These are phyloP conservation scores for Polydrusus tereticollis DNA, from an alignment of 2,888 invertebrate species.

Conservation along the genomic window DNA sequence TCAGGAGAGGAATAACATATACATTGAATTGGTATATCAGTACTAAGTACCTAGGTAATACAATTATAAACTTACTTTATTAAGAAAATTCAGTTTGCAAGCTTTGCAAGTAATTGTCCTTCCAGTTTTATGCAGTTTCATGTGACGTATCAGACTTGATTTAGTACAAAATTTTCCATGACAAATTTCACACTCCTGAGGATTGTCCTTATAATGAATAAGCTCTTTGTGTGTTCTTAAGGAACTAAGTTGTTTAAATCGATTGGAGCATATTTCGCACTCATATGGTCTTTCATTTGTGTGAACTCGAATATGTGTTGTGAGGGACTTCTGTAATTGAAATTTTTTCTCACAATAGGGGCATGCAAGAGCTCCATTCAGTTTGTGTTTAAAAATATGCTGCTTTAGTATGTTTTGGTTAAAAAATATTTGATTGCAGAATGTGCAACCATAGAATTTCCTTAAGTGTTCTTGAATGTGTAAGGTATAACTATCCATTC, in stretches of 20 bases:
- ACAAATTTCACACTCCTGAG: conserved; percentile 4
- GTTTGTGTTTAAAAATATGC: not conserved
- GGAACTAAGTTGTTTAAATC: conserved; percentile 2
- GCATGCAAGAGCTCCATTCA: not conserved
- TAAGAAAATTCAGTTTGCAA: not conserved
- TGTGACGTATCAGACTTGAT: not conserved
- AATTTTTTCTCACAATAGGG: not conserved
- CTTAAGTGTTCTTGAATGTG: not conserved
- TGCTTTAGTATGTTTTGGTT: not conserved
- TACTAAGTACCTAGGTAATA: not conserved
- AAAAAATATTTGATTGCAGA: not conserved
- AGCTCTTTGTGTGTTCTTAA: conserved; percentile 1
- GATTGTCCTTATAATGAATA: not conserved
- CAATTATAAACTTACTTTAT: not conserved
- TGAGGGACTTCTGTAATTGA: not conserved
- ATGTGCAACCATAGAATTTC: not conserved
- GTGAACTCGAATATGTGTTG: not conserved
- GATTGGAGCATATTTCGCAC: not conserved
- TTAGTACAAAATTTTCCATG: conserved; percentile 3
- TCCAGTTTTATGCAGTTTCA: not conserved
- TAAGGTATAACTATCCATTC: not conserved
- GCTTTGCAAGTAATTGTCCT: not conserved
- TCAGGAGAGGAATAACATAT: too few species aligned
- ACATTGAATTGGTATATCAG: too few species aligned
- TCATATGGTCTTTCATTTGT: conserved; percentile 9